A percentile compares a stretch with the other conserved stretches of the same genome.
Conservation (phyloP, 2,888 invertebrate genomes). For the Epinotia nisella region DNA sequence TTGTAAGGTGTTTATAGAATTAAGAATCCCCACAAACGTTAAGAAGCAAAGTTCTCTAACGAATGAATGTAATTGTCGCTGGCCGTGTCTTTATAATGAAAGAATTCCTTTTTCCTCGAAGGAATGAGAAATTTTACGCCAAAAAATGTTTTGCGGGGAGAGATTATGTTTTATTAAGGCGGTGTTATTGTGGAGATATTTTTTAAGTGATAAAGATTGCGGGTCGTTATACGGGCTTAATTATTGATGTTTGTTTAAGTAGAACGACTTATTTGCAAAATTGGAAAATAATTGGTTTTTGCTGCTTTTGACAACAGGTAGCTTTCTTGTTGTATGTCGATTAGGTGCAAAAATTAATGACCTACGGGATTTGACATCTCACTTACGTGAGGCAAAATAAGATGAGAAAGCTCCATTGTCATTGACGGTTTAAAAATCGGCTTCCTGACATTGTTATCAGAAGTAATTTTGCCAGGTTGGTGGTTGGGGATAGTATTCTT, state of each 20-base stretch:
- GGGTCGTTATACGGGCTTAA: neutral
- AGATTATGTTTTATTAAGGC: slow-evolving; percentile 27
- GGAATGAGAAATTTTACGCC: slow-evolving; percentile 15
- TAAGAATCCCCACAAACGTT: slow-evolving; percentile 20
- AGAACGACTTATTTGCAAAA: neutral
- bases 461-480: no score
- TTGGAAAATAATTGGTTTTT: no score
- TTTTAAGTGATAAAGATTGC: slow-evolving; percentile 16
- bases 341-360: no score
- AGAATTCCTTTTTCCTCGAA: slow-evolving; percentile 25
- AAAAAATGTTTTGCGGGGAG: slow-evolving; percentile 18
- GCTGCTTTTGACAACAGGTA: no score
- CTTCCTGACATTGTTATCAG: no score
- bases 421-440: no score
- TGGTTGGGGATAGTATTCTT: no score
- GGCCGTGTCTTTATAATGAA: slow-evolving; percentile 34
- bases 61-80: slow-evolving; percentile 34
- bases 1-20: slow-evolving; percentile 26
- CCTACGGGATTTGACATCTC: no score
- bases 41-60: slow-evolving; percentile 15
- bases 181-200: slow-evolving; percentile 4
- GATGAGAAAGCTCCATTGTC: no score
- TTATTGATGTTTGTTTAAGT: neutral
- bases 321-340: no score
- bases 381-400: no score